Base-by-base conservation (phyloP, 2,888 invertebrate species). In the Ophraella communa region DNA sequence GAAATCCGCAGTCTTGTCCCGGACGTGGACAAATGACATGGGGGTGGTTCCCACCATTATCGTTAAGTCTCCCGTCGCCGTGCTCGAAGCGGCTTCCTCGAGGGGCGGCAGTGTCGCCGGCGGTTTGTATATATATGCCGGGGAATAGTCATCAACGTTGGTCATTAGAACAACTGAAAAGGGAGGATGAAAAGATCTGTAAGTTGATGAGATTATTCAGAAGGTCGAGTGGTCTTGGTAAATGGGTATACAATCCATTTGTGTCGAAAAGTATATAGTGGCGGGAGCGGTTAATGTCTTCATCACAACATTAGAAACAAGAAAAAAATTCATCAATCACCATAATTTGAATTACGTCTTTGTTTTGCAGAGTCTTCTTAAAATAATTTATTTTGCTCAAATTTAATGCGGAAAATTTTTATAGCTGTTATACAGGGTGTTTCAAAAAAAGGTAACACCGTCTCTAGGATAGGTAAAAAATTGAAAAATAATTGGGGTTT, bases 21-120 rank as follows among this genome's bases (percentile, higher is more conserved):
- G 75, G 79, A 79, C 79, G 76, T 77, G 73, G 74, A 79, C 75
- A 77, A 78, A 79, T 79, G 77, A 78, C 71, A 69, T 69, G 73
- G 73, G 76, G 77, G 76, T 74, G 78, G 77, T 71, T 62, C 70
- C 66, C 68, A 64, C 74, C 74, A 76, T 77, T 76, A 77, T 78
- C 77, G 77, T 77, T 77, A 76, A 52, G 63, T 42, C 60, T 71
- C 72, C 70, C 57, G 59, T 53, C 56, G 73, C 66, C 64, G 27
- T 51, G 71, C 71, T 70, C 52, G 57, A 53, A 58, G 73, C 68
- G 64, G 24, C 27, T 51, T 62, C 67, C 70, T 72, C 73, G 65
- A 21, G 54, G 49, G 51, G 70, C 64, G 65, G 23, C 33, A 33
- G 52, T 71, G 64, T 59, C 69, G 70, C 65, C 59, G 74, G 74